These are phyloP conservation scores for Cardiocondyla obscurior DNA, from an alignment of 1,140 invertebrate genomes.

Conservation along the genomic window DNA sequence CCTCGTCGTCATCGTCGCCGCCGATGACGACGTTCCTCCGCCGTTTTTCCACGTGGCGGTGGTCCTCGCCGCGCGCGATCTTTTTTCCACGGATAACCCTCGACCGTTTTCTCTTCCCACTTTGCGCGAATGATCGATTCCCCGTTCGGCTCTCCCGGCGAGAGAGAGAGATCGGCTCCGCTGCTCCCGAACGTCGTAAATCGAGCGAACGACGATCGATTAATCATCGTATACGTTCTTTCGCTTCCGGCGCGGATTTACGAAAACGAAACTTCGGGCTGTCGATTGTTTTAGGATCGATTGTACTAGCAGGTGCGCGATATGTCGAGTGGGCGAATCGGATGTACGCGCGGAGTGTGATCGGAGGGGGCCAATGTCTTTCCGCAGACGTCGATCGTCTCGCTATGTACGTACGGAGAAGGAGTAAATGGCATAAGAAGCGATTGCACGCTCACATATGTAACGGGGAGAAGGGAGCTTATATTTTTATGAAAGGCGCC, in stretches of 20 bases:
- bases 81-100: slow-evolving; percentile 43
- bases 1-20: slow-evolving; percentile 2
- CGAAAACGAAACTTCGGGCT: slow-evolving; percentile 12
- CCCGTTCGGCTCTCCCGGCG: background rate
- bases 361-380: slow-evolving; percentile 27
- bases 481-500: background rate
- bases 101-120: slow-evolving; percentile 23
- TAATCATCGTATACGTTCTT: slow-evolving; percentile 39
- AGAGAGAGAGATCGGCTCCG: background rate
- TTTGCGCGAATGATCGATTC: slow-evolving; percentile 40
- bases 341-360: background rate
- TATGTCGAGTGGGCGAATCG: background rate
- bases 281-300: slow-evolving; percentile 49
- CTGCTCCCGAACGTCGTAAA: slow-evolving; percentile 31
- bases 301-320: slow-evolving; percentile 44
- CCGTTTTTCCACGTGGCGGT: slow-evolving; percentile 24
- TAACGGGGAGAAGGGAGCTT: background rate
- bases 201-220: slow-evolving; percentile 39
- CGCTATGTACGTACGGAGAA: background rate
- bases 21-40: slow-evolving; percentile 33
- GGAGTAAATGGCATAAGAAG: slow-evolving; percentile 23
- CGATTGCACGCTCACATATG: background rate
- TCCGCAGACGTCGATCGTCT: slow-evolving; percentile 21
- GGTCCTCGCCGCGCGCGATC: slow-evolving; percentile 30
- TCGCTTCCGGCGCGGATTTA: slow-evolving; percentile 29